Evolutionary conservation across 2,888 invertebrate species (phyloP), one percentile per base, ranked within the genome.

Genomic region (Standfussiana lucernea): DNA sequence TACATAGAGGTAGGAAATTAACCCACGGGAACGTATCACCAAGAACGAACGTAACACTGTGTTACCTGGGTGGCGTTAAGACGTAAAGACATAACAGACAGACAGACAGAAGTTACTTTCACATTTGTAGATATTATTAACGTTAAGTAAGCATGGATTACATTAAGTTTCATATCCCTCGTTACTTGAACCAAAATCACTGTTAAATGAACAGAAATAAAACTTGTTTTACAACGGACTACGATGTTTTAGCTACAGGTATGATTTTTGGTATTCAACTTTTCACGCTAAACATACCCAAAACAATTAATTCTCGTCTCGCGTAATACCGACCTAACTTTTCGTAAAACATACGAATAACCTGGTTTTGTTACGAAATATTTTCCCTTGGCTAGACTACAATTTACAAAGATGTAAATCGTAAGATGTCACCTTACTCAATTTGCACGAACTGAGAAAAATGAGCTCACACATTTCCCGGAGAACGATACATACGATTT

Each of bases 331-430:
- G n/a, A 66, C 45, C 69, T 47, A 40, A 64, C 28, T 72, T 76
- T 82, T 76, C 62, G 56, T 64, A 67, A 74, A 77, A 67, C 50
- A 59, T 65, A 69, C 69, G 53, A n/a, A 35, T 47, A 32, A n/a
- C 65, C 62, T 59, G 56, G 47, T 71, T 84, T 72, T 40, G 77
- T 35, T 77, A 66, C 68, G 75, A 79, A 68, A 85, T 77, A 79
- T 86, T 84, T 59, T 40, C 72, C 74, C 56, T 77, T 47, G 56
- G 53, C 56, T 72, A 42, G n/a, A 56, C 74, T 61, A 69, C 59
- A 56, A 73, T 56, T 77, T 74, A 83, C 10, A 21, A 61, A 35
- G 32, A 61, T 21, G 21, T 35, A 18, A 35, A 61, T 59, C 32
- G 59, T 59, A 59, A 59, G 32, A 32, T 59, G 21, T 59, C 21